Percentiles rank a stretch among this genome's conserved stretches.
These are phyloP conservation scores for Poeciliopsis retropinna DNA, from an alignment of 2,113 vertebrate species.

Conservation along the genomic window DNA sequence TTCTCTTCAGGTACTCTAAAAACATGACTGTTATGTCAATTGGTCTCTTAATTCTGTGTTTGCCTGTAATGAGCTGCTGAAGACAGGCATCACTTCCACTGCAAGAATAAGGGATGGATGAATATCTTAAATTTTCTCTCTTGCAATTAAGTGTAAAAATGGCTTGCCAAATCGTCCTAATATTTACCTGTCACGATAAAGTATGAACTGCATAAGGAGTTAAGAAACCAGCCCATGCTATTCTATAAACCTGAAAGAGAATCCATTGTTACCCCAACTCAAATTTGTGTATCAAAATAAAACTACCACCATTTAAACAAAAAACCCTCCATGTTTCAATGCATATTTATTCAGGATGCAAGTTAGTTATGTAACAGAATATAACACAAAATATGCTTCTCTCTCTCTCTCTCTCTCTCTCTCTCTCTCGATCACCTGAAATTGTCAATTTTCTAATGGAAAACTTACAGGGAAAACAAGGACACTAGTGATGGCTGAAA, in stretches of 20 bases:
- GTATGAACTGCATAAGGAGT: slow-evolving; percentile 10
- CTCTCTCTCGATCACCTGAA: slow-evolving; percentile 41
- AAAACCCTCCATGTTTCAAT: not conserved
- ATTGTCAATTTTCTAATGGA: slow-evolving; percentile 46
- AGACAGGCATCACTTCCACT: too few species aligned
- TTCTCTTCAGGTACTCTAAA: too few species aligned
- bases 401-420: slow-evolving; percentile 38
- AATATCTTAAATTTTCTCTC: not conserved
- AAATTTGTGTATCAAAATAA: not conserved
- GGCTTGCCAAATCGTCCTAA: not conserved
- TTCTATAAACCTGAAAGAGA: not conserved
- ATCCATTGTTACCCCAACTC: not conserved
- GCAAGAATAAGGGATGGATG: too few species aligned
- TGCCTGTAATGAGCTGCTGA: too few species aligned
- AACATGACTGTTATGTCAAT: too few species aligned
- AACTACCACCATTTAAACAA: not conserved
- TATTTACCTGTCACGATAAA: slow-evolving; percentile 34
- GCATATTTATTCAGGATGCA: not conserved
- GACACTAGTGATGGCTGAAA: slow-evolving; percentile 53
- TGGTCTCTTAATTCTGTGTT: too few species aligned
- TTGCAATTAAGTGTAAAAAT: not conserved
- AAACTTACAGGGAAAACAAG: slow-evolving; percentile 41
- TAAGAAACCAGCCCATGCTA: slow-evolving; percentile 34
- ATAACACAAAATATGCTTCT: slow-evolving; percentile 40
- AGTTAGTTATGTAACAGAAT: slow-evolving; percentile 56